phyloP scores from a whole-genome alignment of 2,888 invertebrate genomes.

The Lagria hirta region DNA sequence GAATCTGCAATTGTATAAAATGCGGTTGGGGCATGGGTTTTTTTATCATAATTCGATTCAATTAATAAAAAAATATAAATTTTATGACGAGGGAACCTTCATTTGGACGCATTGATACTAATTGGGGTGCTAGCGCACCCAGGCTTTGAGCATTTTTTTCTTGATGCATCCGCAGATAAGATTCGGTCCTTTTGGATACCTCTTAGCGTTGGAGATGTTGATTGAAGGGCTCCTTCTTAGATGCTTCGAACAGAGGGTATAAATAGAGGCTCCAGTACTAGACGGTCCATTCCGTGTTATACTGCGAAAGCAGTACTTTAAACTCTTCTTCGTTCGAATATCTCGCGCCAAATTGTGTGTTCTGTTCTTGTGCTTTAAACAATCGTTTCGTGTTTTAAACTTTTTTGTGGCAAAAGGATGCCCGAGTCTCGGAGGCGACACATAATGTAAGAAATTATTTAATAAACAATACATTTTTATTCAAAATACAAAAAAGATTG shows the following conservation, averaged over 20 bases:
- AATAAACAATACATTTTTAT: no score
- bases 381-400: constrained; percentile 14
- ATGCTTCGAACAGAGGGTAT: constrained; percentile 25
- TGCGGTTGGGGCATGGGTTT: no score
- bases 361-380: no score
- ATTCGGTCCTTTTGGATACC: constrained; percentile 6
- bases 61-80: no score
- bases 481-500: no score
- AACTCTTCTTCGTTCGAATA: constrained; percentile 13
- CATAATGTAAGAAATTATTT: constrained; percentile 15
- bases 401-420: constrained; percentile 18
- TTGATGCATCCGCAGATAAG: constrained; percentile 12
- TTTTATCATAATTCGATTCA: no score
- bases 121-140: no score
- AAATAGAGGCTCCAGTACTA: constrained; percentile 29
- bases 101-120: no score
- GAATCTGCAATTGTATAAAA: no score
- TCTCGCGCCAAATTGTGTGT: constrained; percentile 18
- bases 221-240: constrained; percentile 16
- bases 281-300: constrained; percentile 29
- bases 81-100: no score
- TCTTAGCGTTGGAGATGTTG: constrained; percentile 8
- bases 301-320: constrained; percentile 29
- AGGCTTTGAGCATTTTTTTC: no score
- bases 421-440: constrained; percentile 17